Evolutionary conservation across 92 coral and sea anemone species (phyloP).

Genomic region (Diadumene lineata): DNA sequence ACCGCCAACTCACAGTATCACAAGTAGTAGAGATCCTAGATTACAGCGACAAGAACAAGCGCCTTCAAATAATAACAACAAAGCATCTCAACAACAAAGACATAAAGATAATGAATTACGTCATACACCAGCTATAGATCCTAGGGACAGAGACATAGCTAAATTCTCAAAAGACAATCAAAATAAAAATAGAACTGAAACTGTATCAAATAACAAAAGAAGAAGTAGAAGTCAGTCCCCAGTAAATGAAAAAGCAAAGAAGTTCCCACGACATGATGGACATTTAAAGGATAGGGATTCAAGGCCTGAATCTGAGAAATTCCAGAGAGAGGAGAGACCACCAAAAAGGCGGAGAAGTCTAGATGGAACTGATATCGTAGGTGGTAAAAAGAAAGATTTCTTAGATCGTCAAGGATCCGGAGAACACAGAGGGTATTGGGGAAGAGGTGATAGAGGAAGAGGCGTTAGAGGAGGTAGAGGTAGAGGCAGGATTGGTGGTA

Average conservation of each 20-base stretch:
- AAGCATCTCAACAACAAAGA: conserved; percentile 27
- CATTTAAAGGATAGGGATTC: conserved; percentile 13
- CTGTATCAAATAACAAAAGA: conserved; percentile 1
- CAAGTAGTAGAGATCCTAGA: conserved; percentile 71
- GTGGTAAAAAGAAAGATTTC: background rate
- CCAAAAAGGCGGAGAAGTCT: conserved; percentile 31
- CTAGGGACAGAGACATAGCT: conserved; percentile 21
- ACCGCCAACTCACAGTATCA: conserved; percentile 14
- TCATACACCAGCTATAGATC: conserved; percentile 1
- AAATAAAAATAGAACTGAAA: conserved; percentile 9
- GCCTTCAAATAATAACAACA: conserved; percentile 28
- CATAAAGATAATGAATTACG: conserved; percentile 15
- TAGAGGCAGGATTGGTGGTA: conserved; percentile 29
- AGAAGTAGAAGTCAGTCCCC: conserved; percentile 48
- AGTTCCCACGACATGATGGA: conserved; percentile 15
- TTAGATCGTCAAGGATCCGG: background rate
- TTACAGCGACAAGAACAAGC: conserved; percentile 66
- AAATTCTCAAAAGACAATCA: conserved; percentile 8
- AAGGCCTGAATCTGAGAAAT: conserved; percentile 8
- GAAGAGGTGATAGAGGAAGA: conserved; percentile 36
- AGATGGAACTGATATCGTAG: conserved; percentile 4
- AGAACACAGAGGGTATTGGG: conserved; percentile 33
- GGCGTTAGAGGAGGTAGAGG: conserved; percentile 21
- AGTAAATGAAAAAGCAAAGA: conserved; percentile 13
- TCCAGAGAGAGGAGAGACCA: conserved; percentile 28